Percentiles rank a stretch among this genome's conserved stretches.
phyloP scores from a whole-genome alignment of 2,113 vertebrate species.

The Caranx melampygus region DNA sequence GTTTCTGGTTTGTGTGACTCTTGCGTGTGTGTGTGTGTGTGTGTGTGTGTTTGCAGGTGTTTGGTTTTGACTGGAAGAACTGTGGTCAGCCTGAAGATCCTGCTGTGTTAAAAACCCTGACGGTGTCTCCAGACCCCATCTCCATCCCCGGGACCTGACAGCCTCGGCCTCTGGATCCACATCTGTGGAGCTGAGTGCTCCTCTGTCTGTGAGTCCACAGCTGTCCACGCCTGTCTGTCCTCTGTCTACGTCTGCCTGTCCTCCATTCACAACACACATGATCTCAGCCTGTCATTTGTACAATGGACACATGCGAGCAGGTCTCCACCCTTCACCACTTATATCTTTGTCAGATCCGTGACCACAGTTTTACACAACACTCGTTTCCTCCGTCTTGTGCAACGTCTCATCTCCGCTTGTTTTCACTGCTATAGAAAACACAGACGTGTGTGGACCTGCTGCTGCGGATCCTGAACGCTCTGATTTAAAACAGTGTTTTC shows the following conservation, averaged over 20 bases:
- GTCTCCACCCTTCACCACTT: neutral
- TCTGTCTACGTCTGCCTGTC: too few species aligned
- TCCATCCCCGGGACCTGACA: constrained; percentile 78
- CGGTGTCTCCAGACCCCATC: constrained; percentile 81
- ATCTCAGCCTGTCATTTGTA: too few species aligned
- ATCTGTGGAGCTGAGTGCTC: constrained; percentile 60
- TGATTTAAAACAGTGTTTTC: too few species aligned
- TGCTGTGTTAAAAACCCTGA: constrained; percentile 75
- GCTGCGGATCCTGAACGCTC: neutral
- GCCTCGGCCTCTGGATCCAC: constrained; percentile 77
- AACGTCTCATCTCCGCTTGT: neutral
- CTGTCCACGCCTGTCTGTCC: too few species aligned
- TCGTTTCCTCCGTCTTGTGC: neutral
- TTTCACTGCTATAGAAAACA: neutral
- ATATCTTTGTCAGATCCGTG: neutral
- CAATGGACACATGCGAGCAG: too few species aligned
- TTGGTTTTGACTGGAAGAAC: constrained; percentile 83
- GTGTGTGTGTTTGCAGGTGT: constrained; percentile 39
- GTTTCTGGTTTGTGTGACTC: too few species aligned
- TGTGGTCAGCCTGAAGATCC: constrained; percentile 75
- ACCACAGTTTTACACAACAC: neutral
- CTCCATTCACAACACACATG: too few species aligned
- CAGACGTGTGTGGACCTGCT: neutral
- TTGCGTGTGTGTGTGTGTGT: neutral
- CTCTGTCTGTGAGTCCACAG: constrained; percentile 75